Conservation (phyloP, 1,140 invertebrate species). For the Panagrolaimus sp. region DNA sequence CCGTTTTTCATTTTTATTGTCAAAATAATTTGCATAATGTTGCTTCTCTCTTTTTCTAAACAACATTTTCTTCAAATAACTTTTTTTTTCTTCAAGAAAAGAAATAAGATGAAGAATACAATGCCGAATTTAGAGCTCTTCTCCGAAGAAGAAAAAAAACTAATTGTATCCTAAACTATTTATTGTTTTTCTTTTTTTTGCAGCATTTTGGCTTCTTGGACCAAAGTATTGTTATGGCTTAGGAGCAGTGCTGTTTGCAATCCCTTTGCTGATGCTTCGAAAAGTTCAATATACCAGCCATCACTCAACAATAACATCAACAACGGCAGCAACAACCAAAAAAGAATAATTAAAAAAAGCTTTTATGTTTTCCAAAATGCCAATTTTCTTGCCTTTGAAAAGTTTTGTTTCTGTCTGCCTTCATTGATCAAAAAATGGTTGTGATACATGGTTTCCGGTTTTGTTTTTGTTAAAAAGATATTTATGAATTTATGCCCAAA, state of each 20-base stretch:
- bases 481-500: no score
- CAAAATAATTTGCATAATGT: slow-evolving; percentile 7
- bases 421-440: no score
- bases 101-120: background rate
- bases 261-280: slow-evolving; percentile 31
- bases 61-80: background rate
- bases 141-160: background rate
- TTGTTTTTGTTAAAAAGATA: no score
- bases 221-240: slow-evolving; percentile 35
- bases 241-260: slow-evolving; percentile 33
- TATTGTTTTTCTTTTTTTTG: slow-evolving; percentile 21
- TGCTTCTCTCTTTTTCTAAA: background rate
- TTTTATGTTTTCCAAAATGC: no score
- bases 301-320: no score
- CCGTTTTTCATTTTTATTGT: background rate
- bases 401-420: no score
- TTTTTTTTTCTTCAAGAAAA: background rate
- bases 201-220: slow-evolving; percentile 44
- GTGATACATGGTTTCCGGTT: no score
- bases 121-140: background rate
- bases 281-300: background rate
- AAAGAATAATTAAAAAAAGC: no score
- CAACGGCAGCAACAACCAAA: no score
- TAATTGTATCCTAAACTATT: slow-evolving; percentile 13
- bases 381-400: no score